A percentile compares a stretch with the other conserved stretches of the same genome.
These are phyloP conservation scores for Larimichthys crocea DNA, from an alignment of 2,113 vertebrate species.

Conservation along the genomic window DNA sequence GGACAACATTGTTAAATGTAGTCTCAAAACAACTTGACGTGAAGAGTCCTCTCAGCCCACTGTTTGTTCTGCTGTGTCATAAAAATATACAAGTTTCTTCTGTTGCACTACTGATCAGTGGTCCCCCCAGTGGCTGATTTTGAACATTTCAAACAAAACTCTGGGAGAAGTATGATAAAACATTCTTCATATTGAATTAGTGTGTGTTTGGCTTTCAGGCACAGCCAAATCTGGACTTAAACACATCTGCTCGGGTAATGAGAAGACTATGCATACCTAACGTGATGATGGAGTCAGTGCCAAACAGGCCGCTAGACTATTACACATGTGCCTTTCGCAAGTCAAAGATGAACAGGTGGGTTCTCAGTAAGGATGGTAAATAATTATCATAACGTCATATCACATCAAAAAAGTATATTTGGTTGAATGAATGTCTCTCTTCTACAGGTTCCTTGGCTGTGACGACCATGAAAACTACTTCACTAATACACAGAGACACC, in stretches of 20 bases:
- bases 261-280: constrained; percentile 78
- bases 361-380: background rate
- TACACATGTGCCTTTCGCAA: constrained; percentile 83
- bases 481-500: constrained; percentile 84
- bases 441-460: constrained; percentile 83
- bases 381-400: no score
- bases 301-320: constrained; percentile 83
- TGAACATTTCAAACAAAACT: background rate
- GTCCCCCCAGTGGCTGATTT: background rate
- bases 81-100: background rate
- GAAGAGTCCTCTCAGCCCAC: background rate
- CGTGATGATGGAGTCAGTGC: constrained; percentile 79
- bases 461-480: constrained; percentile 81
- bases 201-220: constrained; percentile 71
- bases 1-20: no score
- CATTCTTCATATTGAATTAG: background rate
- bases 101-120: background rate
- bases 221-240: constrained; percentile 79
- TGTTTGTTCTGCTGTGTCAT: background rate
- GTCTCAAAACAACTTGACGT: background rate
- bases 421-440: background rate
- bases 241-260: constrained; percentile 77
- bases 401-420: background rate
- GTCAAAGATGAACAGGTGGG: constrained; percentile 82
- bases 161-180: background rate